Evolutionary conservation across 2,797 vertebrate species (phyloP).

Genomic region (Syncerus caffer): DNA sequence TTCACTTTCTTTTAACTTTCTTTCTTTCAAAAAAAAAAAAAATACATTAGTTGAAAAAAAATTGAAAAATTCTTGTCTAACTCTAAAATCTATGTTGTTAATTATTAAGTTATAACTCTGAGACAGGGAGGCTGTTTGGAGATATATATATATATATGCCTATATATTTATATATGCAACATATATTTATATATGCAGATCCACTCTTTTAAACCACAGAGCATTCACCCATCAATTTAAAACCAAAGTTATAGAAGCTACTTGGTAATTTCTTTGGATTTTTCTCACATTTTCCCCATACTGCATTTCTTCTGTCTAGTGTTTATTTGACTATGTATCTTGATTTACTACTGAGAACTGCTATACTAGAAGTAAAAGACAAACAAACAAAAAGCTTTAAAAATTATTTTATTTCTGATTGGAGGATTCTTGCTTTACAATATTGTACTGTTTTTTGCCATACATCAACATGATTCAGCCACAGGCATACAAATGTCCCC

Average conservation of each 20-base stretch:
- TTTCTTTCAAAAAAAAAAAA: not conserved
- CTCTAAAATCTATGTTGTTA: not conserved
- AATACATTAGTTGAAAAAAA: not conserved
- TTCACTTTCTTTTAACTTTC: not conserved
- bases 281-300: not conserved
- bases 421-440: not conserved
- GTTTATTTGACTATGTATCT: not conserved
- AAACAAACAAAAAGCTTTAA: not conserved
- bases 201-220: not conserved
- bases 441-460: not conserved
- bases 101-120: not conserved
- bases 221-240: not conserved
- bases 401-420: not conserved
- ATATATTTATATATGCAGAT: not conserved
- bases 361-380: not conserved
- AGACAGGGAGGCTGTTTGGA: not conserved
- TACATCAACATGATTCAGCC: not conserved
- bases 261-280: not conserved
- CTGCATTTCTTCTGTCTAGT: not conserved
- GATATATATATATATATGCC: no score
- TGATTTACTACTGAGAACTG: not conserved
- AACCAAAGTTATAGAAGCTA: not conserved
- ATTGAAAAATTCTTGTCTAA: not conserved
- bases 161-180: not conserved
- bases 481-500: not conserved